Base-by-base conservation (phyloP, 2,797 vertebrate species). In the Anguilla obscura region DNA sequence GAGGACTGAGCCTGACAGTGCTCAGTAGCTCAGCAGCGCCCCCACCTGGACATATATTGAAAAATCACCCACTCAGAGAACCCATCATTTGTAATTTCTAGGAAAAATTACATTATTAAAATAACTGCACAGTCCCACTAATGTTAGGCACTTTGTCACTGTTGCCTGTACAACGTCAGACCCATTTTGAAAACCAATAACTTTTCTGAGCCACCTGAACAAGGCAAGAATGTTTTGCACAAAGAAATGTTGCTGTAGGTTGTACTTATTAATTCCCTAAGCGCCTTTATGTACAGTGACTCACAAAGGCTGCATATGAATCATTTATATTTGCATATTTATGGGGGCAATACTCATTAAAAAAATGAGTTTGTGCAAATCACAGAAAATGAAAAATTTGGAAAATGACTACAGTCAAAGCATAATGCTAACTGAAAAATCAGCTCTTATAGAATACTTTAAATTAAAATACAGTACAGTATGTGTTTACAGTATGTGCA, bases 31-130 rank as follows among this genome's bases (percentile, higher is more conserved):
- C 52, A 56, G 33, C 69, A 86, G 85, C 90, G 84, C 92, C 91
- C 90, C 88, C 91, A 90, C 60, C 89, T 89, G 92, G 91, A 24
- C 58, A 58, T n/a, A 50, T 40, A 83, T 16, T 80, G 85, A 86
- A 85, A 50, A 40, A 76, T 40, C 27, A 71, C 8, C 27, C n/a
- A 27, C 74, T 76, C 74, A 76, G 74, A 40, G 36, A 36, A 76
- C 9, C 74, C 69, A 71, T 10, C 10, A 10, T 52, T 0, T 52
- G 10, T 52, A 52, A 52, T 12, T 52, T 8, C 50, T 52, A 52
- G 21, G 3, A 8, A 24, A 69, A n/a, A n/a, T n/a, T n/a, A 6
- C 5, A 27, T 69, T 3, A 24, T 8, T 24, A 69, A 69, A 69
- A n/a, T 69, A 4, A n/a, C 63, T 24, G 21, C n/a, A 45, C 40